A percentile compares a stretch with the other conserved stretches of the same genome.
Conservation (phyloP, 2,797 vertebrate species). For the Chrysocyon brachyurus region DNA sequence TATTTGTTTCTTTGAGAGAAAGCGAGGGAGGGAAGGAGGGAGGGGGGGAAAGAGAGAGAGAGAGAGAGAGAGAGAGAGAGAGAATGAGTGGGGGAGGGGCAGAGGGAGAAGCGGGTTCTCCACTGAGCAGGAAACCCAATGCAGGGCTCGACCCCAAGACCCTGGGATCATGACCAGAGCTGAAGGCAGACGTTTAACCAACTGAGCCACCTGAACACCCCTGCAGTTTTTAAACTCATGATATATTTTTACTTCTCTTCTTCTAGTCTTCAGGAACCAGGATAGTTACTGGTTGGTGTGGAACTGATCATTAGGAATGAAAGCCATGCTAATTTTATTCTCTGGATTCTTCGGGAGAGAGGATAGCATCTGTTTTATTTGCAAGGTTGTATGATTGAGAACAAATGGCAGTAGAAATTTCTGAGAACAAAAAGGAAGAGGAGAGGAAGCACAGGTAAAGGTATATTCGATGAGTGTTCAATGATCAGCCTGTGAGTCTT, state of each 20-base stretch:
- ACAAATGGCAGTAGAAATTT: not conserved
- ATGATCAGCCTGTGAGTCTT: not conserved
- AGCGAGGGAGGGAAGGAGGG: no score
- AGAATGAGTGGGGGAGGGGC: no score
- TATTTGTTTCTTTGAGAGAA: no score
- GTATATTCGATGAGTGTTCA: not conserved
- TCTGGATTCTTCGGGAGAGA: not conserved
- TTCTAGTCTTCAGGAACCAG: not conserved
- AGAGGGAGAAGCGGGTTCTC: no score
- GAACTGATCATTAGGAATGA: not conserved
- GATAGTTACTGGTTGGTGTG: not conserved
- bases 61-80: no score
- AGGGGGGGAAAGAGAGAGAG: no score
- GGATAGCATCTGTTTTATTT: not conserved
- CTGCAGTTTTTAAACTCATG: no score
- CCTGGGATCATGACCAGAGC: no score
- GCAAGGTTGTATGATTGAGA: not conserved
- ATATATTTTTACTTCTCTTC: not conserved
- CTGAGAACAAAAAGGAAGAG: not conserved
- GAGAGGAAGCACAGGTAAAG: not conserved
- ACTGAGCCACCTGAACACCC: no score
- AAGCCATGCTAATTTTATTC: not conserved
- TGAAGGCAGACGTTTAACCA: no score
- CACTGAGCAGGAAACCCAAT: no score
- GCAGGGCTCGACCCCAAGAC: no score